These are phyloP conservation scores for Dryocosmus kuriphilus DNA, from an alignment of 2,888 invertebrate genomes.

Conservation along the genomic window DNA sequence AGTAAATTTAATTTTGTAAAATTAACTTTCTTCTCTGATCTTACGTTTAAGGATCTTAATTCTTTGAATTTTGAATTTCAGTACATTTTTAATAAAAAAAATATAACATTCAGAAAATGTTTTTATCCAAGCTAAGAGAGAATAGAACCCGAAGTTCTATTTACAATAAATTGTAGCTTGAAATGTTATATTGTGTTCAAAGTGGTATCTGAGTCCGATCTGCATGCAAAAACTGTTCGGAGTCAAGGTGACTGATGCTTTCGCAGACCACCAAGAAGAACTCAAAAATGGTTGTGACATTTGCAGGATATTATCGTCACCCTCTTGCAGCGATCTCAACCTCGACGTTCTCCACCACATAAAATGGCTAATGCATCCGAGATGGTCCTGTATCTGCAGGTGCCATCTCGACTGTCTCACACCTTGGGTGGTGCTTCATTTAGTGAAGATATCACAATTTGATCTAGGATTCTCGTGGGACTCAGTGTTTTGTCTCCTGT, in stretches of 20 bases:
- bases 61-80: too few relatives aligned
- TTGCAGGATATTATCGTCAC: conserved; percentile 42
- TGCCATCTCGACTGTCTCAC: conserved; percentile 72
- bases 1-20: too few relatives aligned
- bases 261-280: conserved; percentile 26
- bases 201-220: conserved; percentile 41
- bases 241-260: conserved; percentile 6
- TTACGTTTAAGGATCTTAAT: too few relatives aligned
- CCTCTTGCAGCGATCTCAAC: conserved; percentile 23
- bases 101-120: too few relatives aligned
- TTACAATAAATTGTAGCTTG: neutral
- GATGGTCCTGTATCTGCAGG: conserved; percentile 66
- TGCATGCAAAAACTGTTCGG: conserved; percentile 51
- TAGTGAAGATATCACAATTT: conserved; percentile 69
- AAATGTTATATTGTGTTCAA: neutral
- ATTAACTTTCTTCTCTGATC: too few relatives aligned
- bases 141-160: neutral
- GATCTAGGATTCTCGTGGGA: conserved; percentile 64
- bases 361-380: conserved; percentile 71
- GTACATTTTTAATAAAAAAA: too few relatives aligned
- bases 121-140: neutral
- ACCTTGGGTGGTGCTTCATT: conserved; percentile 74
- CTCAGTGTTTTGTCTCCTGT: conserved; percentile 68
- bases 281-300: conserved; percentile 16
- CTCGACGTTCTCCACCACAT: conserved; percentile 55